These are phyloP conservation scores for Reticulitermes lucifugus DNA, from an alignment of 2,888 invertebrate species.

Conservation along the genomic window DNA sequence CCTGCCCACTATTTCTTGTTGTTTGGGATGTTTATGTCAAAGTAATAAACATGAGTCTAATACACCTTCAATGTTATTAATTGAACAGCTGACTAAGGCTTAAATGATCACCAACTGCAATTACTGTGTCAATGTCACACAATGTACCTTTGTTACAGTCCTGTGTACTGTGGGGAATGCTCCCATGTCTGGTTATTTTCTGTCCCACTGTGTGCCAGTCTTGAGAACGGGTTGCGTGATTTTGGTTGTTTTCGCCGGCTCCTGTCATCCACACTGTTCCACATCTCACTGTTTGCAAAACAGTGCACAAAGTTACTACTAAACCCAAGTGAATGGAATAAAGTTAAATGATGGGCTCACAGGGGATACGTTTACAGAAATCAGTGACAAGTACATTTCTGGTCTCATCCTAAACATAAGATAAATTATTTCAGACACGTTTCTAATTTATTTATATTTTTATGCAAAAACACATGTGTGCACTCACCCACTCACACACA, in stretches of 20 bases:
- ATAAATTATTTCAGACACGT: too few species aligned
- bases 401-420: too few species aligned
- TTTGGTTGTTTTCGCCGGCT: constrained; percentile 54
- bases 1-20: not conserved
- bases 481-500: too few species aligned
- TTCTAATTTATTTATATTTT: too few species aligned
- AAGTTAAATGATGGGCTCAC: too few species aligned
- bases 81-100: not conserved
- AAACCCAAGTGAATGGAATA: too few species aligned
- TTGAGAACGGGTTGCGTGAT: constrained; percentile 56
- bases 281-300: constrained; percentile 50
- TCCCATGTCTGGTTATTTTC: constrained; percentile 19
- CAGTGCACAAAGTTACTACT: too few species aligned
- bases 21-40: not conserved
- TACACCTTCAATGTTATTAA: not conserved
- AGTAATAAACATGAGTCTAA: not conserved
- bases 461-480: too few species aligned
- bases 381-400: too few species aligned
- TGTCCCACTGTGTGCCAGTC: constrained; percentile 47
- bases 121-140: not conserved
- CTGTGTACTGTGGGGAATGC: constrained; percentile 54
- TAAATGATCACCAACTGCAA: not conserved
- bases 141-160: constrained; percentile 48
- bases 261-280: constrained; percentile 53
- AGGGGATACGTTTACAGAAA: too few species aligned